Percentiles rank a stretch among this genome's conserved stretches.
Evolutionary conservation across 2,113 vertebrate genomes (phyloP).

Genomic region (Ceuthmochares aereus): DNA sequence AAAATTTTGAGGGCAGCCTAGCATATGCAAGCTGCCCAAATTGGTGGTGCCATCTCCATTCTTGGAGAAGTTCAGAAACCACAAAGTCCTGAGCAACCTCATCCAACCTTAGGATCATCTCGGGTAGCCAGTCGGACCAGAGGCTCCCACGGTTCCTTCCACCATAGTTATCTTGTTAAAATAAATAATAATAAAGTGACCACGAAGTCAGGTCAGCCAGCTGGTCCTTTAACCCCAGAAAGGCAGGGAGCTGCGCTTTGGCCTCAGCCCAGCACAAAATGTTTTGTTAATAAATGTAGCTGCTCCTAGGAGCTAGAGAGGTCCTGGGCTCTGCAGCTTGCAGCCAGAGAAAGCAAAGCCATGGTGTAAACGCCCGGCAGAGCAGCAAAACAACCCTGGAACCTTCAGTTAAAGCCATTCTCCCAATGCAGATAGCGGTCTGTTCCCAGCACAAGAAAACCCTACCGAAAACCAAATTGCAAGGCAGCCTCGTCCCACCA

Average conservation of each 20-base stretch:
- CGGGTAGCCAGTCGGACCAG: neutral
- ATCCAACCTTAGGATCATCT: neutral
- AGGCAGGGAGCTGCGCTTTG: neutral
- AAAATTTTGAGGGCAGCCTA: neutral
- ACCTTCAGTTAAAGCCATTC: neutral
- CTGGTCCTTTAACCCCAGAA: accelerated
- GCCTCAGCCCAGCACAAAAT: neutral
- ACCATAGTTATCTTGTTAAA: neutral
- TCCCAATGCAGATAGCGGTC: neutral
- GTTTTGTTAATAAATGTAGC: neutral
- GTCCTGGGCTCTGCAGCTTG: neutral
- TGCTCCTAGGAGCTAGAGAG: neutral
- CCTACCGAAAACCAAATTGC: neutral
- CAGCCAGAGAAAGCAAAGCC: neutral
- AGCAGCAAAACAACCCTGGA: neutral
- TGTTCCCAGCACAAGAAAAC: neutral
- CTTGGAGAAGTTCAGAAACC: neutral
- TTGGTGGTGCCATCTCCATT: neutral
- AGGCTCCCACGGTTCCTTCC: neutral
- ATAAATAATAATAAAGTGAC: neutral
- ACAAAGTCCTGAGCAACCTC: neutral
- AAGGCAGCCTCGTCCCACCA: too few species aligned
- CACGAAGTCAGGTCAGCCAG: accelerated
- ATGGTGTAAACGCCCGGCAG: neutral
- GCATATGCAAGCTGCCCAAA: neutral